These are phyloP conservation scores for Tiliacea aurago DNA, from an alignment of 2,888 invertebrate species.

Conservation along the genomic window DNA sequence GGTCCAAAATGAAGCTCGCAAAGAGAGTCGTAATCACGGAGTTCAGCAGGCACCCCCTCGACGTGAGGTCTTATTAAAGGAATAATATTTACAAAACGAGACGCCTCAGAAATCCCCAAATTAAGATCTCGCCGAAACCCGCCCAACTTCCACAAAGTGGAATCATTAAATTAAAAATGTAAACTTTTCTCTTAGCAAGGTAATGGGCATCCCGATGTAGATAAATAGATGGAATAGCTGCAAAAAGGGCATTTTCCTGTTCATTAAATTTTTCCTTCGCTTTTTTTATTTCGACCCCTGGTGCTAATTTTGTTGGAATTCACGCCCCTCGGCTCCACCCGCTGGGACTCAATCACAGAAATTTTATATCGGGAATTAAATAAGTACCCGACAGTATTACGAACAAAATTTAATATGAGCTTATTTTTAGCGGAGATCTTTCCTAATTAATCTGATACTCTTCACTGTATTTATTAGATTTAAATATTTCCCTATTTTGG, in stretches of 20 bases:
- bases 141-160: slow-evolving; percentile 91
- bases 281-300: slow-evolving; percentile 91
- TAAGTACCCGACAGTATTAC: slow-evolving; percentile 89
- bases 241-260: slow-evolving; percentile 91
- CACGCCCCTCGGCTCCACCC: slow-evolving; percentile 90
- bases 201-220: slow-evolving; percentile 91
- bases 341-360: slow-evolving; percentile 91
- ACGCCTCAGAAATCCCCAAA: slow-evolving; percentile 91
- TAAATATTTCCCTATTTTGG: slow-evolving; percentile 64
- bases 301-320: slow-evolving; percentile 91
- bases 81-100: slow-evolving; percentile 91
- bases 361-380: slow-evolving; percentile 91
- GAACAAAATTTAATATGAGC: slow-evolving; percentile 88
- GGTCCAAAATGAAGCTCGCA: slow-evolving; percentile 90
- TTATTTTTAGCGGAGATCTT: slow-evolving; percentile 85
- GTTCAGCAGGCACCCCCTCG: slow-evolving; percentile 89
- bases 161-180: slow-evolving; percentile 91
- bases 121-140: slow-evolving; percentile 91
- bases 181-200: slow-evolving; percentile 91
- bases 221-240: slow-evolving; percentile 91
- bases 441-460: slow-evolving; percentile 82
- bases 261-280: slow-evolving; percentile 91
- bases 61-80: slow-evolving; percentile 91
- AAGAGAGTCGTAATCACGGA: slow-evolving; percentile 90
- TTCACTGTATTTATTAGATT: slow-evolving; percentile 71